phyloP scores from a whole-genome alignment of 2,113 vertebrate species.

The Pseudorhombus dupliciocellatus region DNA sequence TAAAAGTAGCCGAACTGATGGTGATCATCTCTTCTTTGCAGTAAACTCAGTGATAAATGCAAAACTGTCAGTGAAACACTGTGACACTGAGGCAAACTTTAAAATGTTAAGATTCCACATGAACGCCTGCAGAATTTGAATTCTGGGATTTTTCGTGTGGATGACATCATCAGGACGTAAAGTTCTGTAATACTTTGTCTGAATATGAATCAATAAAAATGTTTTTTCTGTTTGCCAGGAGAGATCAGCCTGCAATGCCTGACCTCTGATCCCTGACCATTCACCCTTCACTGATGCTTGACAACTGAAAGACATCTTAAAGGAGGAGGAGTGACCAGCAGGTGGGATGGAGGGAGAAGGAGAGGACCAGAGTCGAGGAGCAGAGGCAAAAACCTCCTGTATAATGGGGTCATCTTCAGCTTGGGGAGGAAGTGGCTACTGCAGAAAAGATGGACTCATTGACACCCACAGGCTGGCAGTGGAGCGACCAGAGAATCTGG shows the following conservation, averaged over 20 bases:
- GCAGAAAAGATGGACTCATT: constrained; percentile 88
- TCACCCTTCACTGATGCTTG: constrained; percentile 44
- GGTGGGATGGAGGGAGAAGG: constrained; percentile 60
- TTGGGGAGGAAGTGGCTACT: constrained; percentile 40
- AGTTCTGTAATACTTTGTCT: background rate
- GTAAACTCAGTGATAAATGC: too few species aligned
- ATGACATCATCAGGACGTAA: background rate
- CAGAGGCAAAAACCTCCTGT: constrained; percentile 66
- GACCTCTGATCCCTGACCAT: constrained; percentile 31
- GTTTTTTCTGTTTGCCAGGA: constrained; percentile 41
- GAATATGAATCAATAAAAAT: background rate
- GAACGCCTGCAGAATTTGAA: too few species aligned
- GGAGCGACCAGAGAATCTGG: constrained; percentile 84
- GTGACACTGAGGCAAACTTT: too few species aligned
- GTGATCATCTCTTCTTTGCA: too few species aligned
- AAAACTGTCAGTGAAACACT: too few species aligned
- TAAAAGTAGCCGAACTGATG: too few species aligned
- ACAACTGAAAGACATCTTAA: constrained; percentile 50
- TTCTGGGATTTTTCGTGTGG: too few species aligned
- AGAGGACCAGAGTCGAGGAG: constrained; percentile 55
- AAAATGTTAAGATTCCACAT: too few species aligned
- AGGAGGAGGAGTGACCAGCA: constrained; percentile 41
- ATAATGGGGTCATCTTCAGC: constrained; percentile 61
- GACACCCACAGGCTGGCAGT: constrained; percentile 86
- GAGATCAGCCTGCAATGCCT: constrained; percentile 36